These are phyloP conservation scores for Tamandua tetradactyla DNA, from an alignment of 2,797 vertebrate species.

Conservation along the genomic window DNA sequence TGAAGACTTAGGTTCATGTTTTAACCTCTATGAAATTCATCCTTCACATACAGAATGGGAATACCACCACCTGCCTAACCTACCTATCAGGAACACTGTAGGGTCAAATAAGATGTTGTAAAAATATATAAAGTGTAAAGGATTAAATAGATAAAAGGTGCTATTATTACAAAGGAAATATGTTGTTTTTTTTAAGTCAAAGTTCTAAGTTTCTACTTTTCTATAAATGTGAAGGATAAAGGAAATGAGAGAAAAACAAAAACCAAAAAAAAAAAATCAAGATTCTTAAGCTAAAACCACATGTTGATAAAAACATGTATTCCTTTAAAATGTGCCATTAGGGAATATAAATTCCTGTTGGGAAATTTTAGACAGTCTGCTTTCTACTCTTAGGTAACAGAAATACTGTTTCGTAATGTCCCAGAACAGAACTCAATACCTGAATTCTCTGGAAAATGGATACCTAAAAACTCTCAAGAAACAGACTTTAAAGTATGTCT, in stretches of 20 bases:
- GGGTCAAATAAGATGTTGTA: background rate
- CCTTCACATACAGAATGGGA: background rate
- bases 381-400: background rate
- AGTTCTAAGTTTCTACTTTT: background rate
- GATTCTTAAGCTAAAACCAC: background rate
- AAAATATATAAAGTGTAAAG: slow-evolving; percentile 6
- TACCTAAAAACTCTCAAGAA: background rate
- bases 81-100: background rate
- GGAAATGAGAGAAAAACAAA: background rate
- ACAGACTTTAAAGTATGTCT: background rate
- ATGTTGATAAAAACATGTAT: background rate
- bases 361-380: background rate
- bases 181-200: slow-evolving; percentile 9
- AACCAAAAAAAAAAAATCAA: background rate
- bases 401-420: slow-evolving; percentile 14
- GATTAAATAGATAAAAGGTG: slow-evolving; percentile 1
- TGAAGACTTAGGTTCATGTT: background rate
- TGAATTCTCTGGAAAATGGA: slow-evolving; percentile 46
- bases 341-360: background rate
- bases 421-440: background rate
- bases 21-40: background rate
- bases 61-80: background rate
- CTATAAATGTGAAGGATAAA: background rate
- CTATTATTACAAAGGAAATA: background rate
- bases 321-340: background rate